Evolutionary conservation across 2,888 invertebrate species (phyloP).

Genomic region (Parascotia fuliginaria): DNA sequence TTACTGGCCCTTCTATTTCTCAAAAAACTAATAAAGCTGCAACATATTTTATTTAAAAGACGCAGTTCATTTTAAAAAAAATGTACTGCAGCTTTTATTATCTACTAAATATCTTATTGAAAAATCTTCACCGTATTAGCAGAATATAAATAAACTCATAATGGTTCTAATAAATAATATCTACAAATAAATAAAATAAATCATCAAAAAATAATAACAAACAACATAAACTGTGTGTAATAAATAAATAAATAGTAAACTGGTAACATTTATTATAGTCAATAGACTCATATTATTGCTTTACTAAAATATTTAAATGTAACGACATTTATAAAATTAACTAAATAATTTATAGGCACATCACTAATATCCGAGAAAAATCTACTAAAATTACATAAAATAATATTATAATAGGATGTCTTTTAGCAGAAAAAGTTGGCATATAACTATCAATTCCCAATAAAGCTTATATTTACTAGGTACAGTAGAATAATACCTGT

Average conservation of each 20-base stretch:
- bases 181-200: constrained; percentile 30
- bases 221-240: constrained; percentile 23
- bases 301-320: neutral
- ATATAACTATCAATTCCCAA: constrained; percentile 1
- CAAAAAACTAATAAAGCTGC: no score
- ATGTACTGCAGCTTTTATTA: no score
- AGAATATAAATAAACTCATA: constrained; percentile 20
- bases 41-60: no score
- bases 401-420: constrained; percentile 10
- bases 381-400: constrained; percentile 1
- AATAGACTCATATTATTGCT: constrained; percentile 13
- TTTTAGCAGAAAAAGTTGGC: constrained; percentile 10
- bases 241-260: constrained; percentile 24
- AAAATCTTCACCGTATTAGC: constrained; percentile 33
- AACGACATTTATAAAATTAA: neutral
- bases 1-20: no score
- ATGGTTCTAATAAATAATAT: constrained; percentile 8
- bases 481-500: constrained; percentile 30
- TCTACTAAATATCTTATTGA: constrained; percentile 17
- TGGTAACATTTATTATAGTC: constrained; percentile 38
- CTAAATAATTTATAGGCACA: neutral
- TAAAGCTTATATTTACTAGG: constrained; percentile 11
- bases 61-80: no score
- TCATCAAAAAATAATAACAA: constrained; percentile 15
- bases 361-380: constrained; percentile 1